Evolutionary conservation across 2,797 vertebrate genomes (phyloP).

Genomic region (Hyperoplus lanceolatus): DNA sequence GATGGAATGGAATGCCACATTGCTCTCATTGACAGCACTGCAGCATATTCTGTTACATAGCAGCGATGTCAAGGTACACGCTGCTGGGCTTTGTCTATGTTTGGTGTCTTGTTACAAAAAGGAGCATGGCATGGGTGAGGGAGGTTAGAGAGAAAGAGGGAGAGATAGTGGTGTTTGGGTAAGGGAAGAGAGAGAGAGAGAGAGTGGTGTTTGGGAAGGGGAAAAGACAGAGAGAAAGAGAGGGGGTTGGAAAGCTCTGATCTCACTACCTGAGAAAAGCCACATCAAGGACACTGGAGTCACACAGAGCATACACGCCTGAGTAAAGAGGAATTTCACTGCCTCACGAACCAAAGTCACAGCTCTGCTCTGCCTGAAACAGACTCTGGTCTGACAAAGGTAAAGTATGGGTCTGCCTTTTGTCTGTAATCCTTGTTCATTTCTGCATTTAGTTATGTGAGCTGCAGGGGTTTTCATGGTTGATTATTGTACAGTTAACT

Average conservation of each 20-base stretch:
- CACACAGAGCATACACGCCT: conserved; percentile 47
- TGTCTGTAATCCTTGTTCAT: not conserved
- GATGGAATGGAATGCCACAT: conserved; percentile 12
- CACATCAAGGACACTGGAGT: conserved; percentile 79
- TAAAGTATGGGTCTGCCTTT: conserved; percentile 49
- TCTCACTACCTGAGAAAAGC: conserved; percentile 73
- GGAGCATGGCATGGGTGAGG: conserved; percentile 45
- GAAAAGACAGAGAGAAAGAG: conserved; percentile 24
- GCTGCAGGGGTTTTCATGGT: not conserved
- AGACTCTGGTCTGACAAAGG: conserved; percentile 53
- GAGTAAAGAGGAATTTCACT: conserved; percentile 46
- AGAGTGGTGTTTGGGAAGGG: conserved; percentile 23
- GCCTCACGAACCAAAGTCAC: conserved; percentile 52
- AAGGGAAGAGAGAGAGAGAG: conserved; percentile 27
- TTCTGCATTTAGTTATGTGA: conserved; percentile 11
- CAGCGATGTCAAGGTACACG: conserved; percentile 32
- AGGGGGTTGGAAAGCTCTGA: conserved; percentile 34
- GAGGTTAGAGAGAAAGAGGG: conserved; percentile 18
- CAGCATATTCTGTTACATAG: conserved; percentile 40
- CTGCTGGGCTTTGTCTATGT: conserved; percentile 51
- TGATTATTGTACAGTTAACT: not conserved
- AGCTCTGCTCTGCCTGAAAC: conserved; percentile 14
- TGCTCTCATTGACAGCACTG: conserved; percentile 40
- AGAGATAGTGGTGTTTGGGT: conserved; percentile 27
- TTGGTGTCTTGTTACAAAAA: conserved; percentile 83